Conservation (phyloP, 1,140 invertebrate genomes). For the Theocolax elegans region DNA sequence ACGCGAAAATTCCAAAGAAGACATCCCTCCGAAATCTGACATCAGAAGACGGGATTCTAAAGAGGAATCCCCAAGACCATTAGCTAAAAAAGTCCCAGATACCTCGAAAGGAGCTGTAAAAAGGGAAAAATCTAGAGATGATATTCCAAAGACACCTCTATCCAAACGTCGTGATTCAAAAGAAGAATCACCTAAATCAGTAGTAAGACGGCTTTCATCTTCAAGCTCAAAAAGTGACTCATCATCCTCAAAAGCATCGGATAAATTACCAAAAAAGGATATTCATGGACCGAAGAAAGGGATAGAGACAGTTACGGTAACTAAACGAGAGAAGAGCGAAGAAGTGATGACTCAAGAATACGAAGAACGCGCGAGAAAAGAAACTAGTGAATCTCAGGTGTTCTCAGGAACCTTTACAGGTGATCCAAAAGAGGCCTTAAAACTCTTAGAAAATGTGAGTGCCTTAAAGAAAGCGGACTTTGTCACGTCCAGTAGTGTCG, state of each 20-base stretch:
- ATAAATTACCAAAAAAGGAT: constrained; percentile 39
- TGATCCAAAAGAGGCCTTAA: constrained; percentile 48
- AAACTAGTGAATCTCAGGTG: constrained; percentile 50
- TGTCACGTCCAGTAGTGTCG: constrained; percentile 32
- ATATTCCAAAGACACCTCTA: constrained; percentile 6
- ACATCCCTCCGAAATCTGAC: background rate
- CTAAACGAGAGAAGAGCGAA: constrained; percentile 54
- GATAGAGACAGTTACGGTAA: constrained; percentile 44
- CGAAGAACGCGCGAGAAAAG: constrained; percentile 50
- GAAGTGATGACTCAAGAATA: constrained; percentile 50
- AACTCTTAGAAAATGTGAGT: constrained; percentile 49
- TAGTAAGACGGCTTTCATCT: background rate
- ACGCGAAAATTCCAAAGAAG: constrained; percentile 14
- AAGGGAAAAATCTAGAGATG: constrained; percentile 27
- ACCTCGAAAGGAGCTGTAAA: background rate
- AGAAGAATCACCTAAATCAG: constrained; percentile 32
- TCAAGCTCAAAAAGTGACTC: constrained; percentile 6
- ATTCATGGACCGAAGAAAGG: constrained; percentile 37
- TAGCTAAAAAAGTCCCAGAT: background rate
- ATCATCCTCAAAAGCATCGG: background rate
- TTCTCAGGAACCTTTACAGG: constrained; percentile 50
- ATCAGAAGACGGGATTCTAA: constrained; percentile 11
- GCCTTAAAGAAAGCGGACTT: constrained; percentile 44
- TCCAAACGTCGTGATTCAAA: constrained; percentile 27
- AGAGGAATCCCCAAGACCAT: constrained; percentile 6